A percentile compares a stretch with the other conserved stretches of the same genome.
Conservation (phyloP, 2,888 invertebrate species). For the Terebella lapidaria region DNA sequence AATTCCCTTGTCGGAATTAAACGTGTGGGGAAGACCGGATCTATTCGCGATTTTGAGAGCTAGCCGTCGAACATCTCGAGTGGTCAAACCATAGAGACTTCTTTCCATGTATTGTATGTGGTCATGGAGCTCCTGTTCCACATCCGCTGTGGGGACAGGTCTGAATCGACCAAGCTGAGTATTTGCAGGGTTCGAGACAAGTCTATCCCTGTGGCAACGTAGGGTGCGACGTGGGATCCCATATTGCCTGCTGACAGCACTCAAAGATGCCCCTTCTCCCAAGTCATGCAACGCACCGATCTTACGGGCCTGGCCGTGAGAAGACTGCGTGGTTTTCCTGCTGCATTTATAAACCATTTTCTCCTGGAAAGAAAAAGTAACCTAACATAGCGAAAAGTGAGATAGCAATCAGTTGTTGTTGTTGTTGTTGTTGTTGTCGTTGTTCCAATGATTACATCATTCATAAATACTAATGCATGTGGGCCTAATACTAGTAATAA, state of each 20-base stretch:
- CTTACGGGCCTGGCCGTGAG: too few species aligned
- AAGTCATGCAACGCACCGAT: background rate
- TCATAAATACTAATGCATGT: too few species aligned
- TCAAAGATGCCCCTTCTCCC: background rate
- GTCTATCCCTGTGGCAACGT: conserved; percentile 8
- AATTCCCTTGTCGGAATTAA: conserved; percentile 16
- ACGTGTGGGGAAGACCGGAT: conserved; percentile 14
- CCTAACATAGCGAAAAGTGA: too few species aligned
- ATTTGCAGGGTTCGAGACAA: conserved; percentile 8
- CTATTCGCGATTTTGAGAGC: conserved; percentile 22
- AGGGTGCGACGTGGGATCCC: conserved; percentile 7
- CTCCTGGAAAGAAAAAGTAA: too few species aligned
- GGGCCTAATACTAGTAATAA: too few species aligned
- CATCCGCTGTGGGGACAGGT: background rate
- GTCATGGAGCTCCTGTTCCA: conserved; percentile 5
- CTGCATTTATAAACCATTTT: too few species aligned
- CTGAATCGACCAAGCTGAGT: conserved; percentile 3
- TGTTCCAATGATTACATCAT: too few species aligned
- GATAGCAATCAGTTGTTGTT: too few species aligned
- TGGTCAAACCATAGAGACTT: conserved; percentile 13
- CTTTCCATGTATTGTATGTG: conserved; percentile 16
- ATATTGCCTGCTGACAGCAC: background rate
- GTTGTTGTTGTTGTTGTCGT: too few species aligned
- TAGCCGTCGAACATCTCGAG: conserved; percentile 14
- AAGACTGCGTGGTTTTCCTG: too few species aligned